Conservation (phyloP, 1,140 invertebrate species). For the Nephotettix cincticeps region DNA sequence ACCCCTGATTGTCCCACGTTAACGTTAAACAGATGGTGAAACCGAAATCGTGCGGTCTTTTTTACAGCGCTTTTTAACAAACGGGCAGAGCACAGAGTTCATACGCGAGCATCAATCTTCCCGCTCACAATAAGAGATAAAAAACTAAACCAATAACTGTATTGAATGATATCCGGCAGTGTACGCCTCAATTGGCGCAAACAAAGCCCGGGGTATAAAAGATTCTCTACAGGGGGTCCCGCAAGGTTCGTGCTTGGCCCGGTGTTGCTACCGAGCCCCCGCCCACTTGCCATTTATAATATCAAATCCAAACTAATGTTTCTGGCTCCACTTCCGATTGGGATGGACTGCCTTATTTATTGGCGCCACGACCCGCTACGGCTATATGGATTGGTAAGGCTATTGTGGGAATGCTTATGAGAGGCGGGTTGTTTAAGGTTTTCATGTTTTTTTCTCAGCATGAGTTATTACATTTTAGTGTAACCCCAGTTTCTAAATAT, state of each 20-base stretch:
- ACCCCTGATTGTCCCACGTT: not conserved
- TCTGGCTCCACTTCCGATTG: not conserved
- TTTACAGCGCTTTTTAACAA: not conserved
- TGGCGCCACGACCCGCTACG: too few relatives aligned
- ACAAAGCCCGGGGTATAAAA: not conserved
- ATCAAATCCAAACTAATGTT: constrained; percentile 12
- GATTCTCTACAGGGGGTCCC: not conserved
- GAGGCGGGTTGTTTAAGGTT: too few relatives aligned
- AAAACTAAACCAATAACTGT: constrained; percentile 12
- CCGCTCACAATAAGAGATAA: not conserved
- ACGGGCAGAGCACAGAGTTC: not conserved
- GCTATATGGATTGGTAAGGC: too few relatives aligned
- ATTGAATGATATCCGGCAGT: constrained; percentile 12
- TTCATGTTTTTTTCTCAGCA: too few relatives aligned
- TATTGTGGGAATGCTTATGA: too few relatives aligned
- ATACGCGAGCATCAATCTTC: constrained; percentile 1
- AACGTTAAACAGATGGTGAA: constrained; percentile 6
- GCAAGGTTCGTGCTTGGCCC: constrained; percentile 8
- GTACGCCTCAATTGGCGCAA: constrained; percentile 4
- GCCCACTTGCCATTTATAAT: constrained; percentile 10
- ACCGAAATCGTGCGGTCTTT: not conserved
- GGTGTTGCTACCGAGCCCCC: not conserved
- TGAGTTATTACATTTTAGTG: too few relatives aligned
- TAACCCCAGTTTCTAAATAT: too few relatives aligned
- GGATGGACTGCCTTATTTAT: too few relatives aligned